Evolutionary conservation across 2,113 vertebrate genomes (phyloP).

Genomic region (Neolamprologus ventralis): DNA sequence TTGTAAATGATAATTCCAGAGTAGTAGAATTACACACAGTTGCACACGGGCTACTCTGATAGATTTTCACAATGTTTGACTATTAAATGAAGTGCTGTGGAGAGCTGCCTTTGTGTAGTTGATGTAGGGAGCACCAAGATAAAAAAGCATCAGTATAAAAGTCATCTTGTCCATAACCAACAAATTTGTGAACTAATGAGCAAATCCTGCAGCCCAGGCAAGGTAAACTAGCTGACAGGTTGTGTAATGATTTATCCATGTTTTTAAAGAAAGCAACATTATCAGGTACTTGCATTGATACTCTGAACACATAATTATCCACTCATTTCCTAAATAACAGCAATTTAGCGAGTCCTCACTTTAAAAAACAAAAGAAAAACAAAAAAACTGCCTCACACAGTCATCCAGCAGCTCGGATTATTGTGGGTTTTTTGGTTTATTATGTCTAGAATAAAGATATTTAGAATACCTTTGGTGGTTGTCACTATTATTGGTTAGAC

Average conservation of each 20-base stretch:
- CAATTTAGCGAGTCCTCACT: not conserved
- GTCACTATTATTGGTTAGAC: not conserved
- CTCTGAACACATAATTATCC: not conserved
- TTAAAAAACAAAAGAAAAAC: not conserved
- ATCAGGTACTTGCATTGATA: not conserved
- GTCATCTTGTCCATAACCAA: not conserved
- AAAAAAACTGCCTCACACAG: not conserved
- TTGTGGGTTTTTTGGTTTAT: not conserved
- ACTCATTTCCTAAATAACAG: not conserved
- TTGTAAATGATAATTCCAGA: not conserved
- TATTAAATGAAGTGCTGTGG: not conserved
- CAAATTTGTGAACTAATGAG: not conserved
- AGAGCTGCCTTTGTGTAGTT: not conserved
- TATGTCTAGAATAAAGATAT: not conserved
- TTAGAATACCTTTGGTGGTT: fast-evolving
- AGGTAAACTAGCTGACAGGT: not conserved
- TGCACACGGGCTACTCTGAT: not conserved
- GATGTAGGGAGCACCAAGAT: not conserved
- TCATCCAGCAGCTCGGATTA: not conserved
- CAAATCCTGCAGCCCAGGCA: not conserved
- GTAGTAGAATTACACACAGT: not conserved
- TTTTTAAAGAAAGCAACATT: not conserved
- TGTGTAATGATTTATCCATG: not conserved
- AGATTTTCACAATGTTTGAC: not conserved
- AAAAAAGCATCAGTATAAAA: not conserved